These are phyloP conservation scores for Aix galericulata DNA, from an alignment of 2,113 vertebrate species.

Conservation along the genomic window DNA sequence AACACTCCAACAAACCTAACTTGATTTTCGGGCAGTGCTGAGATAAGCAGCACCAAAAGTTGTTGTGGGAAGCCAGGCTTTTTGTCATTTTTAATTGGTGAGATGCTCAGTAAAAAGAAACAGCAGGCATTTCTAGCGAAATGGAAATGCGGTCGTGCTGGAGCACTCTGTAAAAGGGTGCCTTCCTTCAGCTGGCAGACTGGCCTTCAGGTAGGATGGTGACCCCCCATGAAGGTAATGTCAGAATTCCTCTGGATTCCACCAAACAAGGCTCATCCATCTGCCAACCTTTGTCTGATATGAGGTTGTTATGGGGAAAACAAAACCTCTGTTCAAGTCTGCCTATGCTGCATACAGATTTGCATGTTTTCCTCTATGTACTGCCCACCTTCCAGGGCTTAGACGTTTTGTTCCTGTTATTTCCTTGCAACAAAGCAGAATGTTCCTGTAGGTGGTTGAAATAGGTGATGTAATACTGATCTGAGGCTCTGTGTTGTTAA, in stretches of 20 bases:
- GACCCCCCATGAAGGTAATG: neutral
- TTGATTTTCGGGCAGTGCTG: neutral
- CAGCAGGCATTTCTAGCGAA: neutral
- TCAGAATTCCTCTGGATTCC: neutral
- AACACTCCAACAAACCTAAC: neutral
- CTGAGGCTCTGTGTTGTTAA: constrained; percentile 37
- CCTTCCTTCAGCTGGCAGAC: neutral
- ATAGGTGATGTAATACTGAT: neutral
- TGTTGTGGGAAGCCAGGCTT: neutral
- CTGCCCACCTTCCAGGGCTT: constrained; percentile 30
- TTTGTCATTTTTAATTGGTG: neutral
- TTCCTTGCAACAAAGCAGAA: constrained; percentile 39
- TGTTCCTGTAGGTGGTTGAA: constrained; percentile 35
- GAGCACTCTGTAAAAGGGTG: neutral
- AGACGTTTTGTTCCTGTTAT: constrained; percentile 54
- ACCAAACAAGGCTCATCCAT: neutral
- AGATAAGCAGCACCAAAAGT: neutral
- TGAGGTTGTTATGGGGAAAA: neutral
- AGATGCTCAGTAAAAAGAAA: neutral
- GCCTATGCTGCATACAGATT: neutral
- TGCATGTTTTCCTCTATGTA: constrained; percentile 2
- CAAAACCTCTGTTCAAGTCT: neutral
- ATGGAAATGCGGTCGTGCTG: neutral
- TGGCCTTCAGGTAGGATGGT: neutral
- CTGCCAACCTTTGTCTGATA: neutral